These are phyloP conservation scores for Zonitis immaculata DNA, from an alignment of 2,888 invertebrate species.

Conservation along the genomic window DNA sequence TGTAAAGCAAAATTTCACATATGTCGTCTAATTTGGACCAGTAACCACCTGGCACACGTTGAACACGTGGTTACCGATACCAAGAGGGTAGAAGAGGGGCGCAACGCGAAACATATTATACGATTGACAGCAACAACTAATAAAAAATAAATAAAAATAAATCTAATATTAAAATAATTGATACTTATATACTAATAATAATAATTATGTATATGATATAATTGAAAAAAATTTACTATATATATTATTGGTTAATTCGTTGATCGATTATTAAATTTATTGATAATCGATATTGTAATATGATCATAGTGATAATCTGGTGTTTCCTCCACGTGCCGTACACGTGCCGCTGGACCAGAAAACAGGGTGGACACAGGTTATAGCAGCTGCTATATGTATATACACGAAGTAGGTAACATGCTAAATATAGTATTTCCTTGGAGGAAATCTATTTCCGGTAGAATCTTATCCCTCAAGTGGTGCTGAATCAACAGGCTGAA, in stretches of 20 bases:
- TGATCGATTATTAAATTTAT: neutral
- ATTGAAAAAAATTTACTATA: too few relatives aligned
- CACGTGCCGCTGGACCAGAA: conserved; percentile 35
- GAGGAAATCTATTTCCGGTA: conserved; percentile 44
- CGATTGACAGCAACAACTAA: conserved; percentile 13
- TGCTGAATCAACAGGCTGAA: conserved; percentile 46
- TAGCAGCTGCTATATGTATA: conserved; percentile 40
- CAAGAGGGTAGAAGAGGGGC: conserved; percentile 13
- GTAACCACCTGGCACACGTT: conserved; percentile 47
- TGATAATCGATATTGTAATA: conserved; percentile 14
- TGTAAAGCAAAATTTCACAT: conserved; percentile 41
- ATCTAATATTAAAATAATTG: neutral
- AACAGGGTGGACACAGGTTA: conserved; percentile 41
- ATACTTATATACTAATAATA: too few relatives aligned
- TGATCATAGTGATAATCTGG: conserved; percentile 19
- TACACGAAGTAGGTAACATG: conserved; percentile 42
- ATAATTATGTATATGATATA: too few relatives aligned
- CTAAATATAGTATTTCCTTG: conserved; percentile 45
- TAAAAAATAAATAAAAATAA: conserved; percentile 6
- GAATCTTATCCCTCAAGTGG: conserved; percentile 45
- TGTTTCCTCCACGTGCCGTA: conserved; percentile 33
- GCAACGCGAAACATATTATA: conserved; percentile 9
- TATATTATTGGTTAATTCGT: neutral
- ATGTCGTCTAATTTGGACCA: conserved; percentile 43
- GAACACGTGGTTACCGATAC: conserved; percentile 46